These are phyloP conservation scores for Aphelenchoides besseyi DNA, from an alignment of 1,140 invertebrate genomes.

Conservation along the genomic window DNA sequence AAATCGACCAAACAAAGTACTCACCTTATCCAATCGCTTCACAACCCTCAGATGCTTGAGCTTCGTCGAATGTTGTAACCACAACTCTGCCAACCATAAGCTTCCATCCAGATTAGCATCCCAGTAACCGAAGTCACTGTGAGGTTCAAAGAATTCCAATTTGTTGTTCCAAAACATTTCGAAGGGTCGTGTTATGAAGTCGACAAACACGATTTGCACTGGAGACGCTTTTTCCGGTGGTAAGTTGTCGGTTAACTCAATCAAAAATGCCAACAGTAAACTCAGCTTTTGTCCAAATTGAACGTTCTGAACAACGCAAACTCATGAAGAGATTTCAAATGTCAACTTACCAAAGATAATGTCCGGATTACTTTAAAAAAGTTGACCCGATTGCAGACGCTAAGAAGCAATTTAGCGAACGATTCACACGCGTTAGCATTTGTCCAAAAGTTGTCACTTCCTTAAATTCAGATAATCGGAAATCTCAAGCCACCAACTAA, in stretches of 20 bases:
- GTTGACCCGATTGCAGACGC: neutral
- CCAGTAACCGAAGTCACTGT: constrained; percentile 17
- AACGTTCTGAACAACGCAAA: neutral
- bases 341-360: neutral
- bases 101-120: constrained; percentile 17
- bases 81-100: constrained; percentile 15
- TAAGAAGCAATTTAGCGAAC: neutral
- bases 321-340: neutral
- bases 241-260: constrained; percentile 11
- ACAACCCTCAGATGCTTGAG: neutral
- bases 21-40: constrained; percentile 3
- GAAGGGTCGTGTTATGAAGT: constrained; percentile 22
- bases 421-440: neutral
- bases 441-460: neutral
- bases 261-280: neutral
- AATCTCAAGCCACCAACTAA: neutral
- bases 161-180: constrained; percentile 25
- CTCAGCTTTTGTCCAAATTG: neutral
- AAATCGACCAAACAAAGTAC: constrained; percentile 20
- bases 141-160: neutral
- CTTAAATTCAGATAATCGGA: neutral
- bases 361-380: neutral
- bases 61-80: constrained; percentile 19
- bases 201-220: constrained; percentile 24
- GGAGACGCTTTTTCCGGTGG: constrained; percentile 14